These are phyloP conservation scores for Ptychoptera albimana DNA, from an alignment of 2,888 invertebrate genomes.

Conservation along the genomic window DNA sequence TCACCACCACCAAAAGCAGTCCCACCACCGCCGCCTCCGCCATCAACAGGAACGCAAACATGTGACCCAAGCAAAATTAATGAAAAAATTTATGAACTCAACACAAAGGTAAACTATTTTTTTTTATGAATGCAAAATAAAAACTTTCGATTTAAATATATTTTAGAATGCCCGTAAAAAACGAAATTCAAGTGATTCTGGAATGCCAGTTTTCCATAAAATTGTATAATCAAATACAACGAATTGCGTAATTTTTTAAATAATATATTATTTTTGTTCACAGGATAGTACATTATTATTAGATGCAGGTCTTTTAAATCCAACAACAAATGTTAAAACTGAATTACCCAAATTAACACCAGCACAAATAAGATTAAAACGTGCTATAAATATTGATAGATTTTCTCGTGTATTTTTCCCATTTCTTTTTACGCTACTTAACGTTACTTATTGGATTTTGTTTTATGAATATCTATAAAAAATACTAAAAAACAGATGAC, in stretches of 20 bases:
- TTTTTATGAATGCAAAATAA: neutral
- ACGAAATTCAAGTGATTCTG: conserved; percentile 1
- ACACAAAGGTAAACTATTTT: conserved; percentile 4
- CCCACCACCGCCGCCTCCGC: conserved; percentile 19
- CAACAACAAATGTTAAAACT: conserved; percentile 13
- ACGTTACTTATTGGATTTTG: conserved; percentile 54
- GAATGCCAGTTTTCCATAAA: conserved; percentile 2
- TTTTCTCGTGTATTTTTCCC: conserved; percentile 56
- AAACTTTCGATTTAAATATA: neutral
- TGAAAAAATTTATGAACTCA: conserved; percentile 4
- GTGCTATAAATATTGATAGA: conserved; percentile 54
- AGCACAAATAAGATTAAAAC: conserved; percentile 42
- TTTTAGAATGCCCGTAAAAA: neutral
- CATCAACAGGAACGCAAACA: neutral
- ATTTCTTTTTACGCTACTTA: conserved; percentile 47
- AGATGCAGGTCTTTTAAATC: too few relatives aligned
- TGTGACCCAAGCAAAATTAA: conserved; percentile 1
- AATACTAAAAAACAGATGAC: neutral
- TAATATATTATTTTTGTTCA: too few relatives aligned
- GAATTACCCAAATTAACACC: conserved; percentile 32
- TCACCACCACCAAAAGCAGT: conserved; percentile 29
- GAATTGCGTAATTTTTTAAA: too few relatives aligned
- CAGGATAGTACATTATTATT: too few relatives aligned
- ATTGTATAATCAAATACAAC: too few relatives aligned
- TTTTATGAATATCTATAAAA: conserved; percentile 53